These are phyloP conservation scores for Hiodon tergisus DNA, from an alignment of 2,113 vertebrate genomes.

Conservation along the genomic window DNA sequence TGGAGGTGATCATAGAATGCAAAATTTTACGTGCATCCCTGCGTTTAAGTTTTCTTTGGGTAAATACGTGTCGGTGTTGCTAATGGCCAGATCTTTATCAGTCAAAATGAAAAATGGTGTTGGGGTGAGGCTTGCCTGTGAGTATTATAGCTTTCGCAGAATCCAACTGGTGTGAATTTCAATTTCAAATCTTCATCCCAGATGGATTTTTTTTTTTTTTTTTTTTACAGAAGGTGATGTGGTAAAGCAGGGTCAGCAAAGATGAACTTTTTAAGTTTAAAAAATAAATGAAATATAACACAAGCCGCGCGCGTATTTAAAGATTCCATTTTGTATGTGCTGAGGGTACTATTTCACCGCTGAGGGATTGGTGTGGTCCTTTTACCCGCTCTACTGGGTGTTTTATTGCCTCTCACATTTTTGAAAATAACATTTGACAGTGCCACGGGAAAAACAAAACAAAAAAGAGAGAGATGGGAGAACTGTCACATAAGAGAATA, in stretches of 20 bases:
- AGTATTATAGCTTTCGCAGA: too few species aligned
- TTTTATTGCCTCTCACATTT: not conserved
- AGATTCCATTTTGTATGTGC: slow-evolving; percentile 25
- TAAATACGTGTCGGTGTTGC: not conserved
- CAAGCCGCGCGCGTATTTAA: slow-evolving; percentile 21
- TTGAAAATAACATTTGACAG: slow-evolving; percentile 18
- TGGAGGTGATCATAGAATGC: not conserved
- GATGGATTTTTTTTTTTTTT: too few species aligned
- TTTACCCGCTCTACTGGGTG: not conserved
- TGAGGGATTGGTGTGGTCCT: not conserved
- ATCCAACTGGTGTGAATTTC: too few species aligned
- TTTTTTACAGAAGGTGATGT: too few species aligned
- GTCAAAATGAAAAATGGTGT: not conserved
- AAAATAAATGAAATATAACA: slow-evolving; percentile 5
- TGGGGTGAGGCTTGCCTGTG: too few species aligned
- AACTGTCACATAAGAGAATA: slow-evolving; percentile 13
- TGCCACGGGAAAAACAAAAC: not conserved
- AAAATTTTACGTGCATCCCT: not conserved
- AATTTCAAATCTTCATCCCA: too few species aligned
- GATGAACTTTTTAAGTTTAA: slow-evolving; percentile 27
- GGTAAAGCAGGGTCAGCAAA: not conserved
- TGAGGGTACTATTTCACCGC: slow-evolving; percentile 20
- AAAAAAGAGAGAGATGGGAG: not conserved
- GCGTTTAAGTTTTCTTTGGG: not conserved
- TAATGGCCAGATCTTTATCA: too few species aligned